Evolutionary conservation across 1,140 invertebrate species (phyloP).

Genomic region (Wiebesia pumilae): DNA sequence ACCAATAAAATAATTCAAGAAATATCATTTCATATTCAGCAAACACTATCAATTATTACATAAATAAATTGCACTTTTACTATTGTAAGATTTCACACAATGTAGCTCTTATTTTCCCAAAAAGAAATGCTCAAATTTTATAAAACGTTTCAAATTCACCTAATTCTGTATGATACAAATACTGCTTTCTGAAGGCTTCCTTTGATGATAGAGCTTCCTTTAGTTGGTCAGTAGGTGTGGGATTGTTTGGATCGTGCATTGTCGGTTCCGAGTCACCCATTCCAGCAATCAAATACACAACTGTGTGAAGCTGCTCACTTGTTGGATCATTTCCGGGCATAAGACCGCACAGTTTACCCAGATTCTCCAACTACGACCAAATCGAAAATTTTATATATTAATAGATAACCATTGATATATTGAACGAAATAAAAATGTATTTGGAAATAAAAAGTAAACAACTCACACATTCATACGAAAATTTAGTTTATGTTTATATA

Average conservation of each 20-base stretch:
- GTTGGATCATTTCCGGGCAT: slow-evolving; percentile 89
- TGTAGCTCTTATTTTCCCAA: background rate
- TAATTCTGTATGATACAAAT: slow-evolving; percentile 93
- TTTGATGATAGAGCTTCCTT: slow-evolving; percentile 94
- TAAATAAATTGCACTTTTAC: background rate
- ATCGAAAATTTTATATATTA: background rate
- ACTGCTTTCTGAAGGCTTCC: slow-evolving; percentile 91
- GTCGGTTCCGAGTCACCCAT: slow-evolving; percentile 82
- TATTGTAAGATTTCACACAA: background rate
- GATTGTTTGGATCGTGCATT: slow-evolving; percentile 71
- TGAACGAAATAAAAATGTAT: too few species aligned
- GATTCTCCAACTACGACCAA: slow-evolving; percentile 82
- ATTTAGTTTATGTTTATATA: too few species aligned
- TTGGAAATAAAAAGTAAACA: too few species aligned
- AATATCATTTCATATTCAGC: too few species aligned
- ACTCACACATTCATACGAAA: too few species aligned
- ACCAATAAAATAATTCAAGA: too few species aligned
- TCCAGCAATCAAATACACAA: slow-evolving; percentile 91
- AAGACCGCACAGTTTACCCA: slow-evolving; percentile 93
- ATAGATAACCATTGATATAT: background rate
- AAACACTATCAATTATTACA: background rate
- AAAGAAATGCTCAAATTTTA: background rate
- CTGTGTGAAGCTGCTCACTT: slow-evolving; percentile 90
- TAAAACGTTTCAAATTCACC: slow-evolving; percentile 18
- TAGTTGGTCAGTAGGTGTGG: slow-evolving; percentile 88